Base-by-base conservation (phyloP, 2,797 vertebrate species). In the Etheostoma perlongum region DNA sequence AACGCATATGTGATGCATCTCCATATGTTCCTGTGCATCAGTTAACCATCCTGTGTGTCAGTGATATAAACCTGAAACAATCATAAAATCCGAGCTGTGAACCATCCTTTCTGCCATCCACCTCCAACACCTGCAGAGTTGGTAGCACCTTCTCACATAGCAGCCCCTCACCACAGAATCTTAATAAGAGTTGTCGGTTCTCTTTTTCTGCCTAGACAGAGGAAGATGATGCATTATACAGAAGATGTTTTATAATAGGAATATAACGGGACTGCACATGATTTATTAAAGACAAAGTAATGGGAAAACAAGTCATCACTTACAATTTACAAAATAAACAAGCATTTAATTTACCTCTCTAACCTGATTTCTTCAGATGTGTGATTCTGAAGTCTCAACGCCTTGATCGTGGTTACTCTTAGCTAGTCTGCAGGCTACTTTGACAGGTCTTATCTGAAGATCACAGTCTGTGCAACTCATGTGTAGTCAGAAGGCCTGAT, bases 101-200 rank as follows among this genome's bases (percentile, higher is more conserved):
- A 64, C 83, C 68, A 70, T 81, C 58, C 12, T 46, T 44, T n/a
- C 54, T 69, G 10, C 59, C 15, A 15, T 73, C 66, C 67, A 62
- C 44, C 59, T 68, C 36, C 68, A 63, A 25, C 73, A 84, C 63
- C 79, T 86, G 75, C 85, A 74, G 74, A 78, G 67, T 64, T 55
- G 52, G 23, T 47, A 48, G 63, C 80, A 85, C 85, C 83, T 36
- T 74, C 83, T 68, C 68, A 75, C 81, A 64, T 18, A 55, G 46
- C 78, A 70, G 54, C 69, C 61, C 82, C 57, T 78, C 54, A 36
- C 69, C 57, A 21, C 13, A 2, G 64, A 85, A 69, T 83, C 51
- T 52, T 81, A 85, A 86, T 74, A 1, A 36, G 51, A 64, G 69
- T 77, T 42, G 52, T 81, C 57, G 46, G 23, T 58, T 67, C 66